Percentiles rank a stretch among this genome's conserved stretches.
These are phyloP conservation scores for Dicycla oo DNA, from an alignment of 2,888 invertebrate species.

Conservation along the genomic window DNA sequence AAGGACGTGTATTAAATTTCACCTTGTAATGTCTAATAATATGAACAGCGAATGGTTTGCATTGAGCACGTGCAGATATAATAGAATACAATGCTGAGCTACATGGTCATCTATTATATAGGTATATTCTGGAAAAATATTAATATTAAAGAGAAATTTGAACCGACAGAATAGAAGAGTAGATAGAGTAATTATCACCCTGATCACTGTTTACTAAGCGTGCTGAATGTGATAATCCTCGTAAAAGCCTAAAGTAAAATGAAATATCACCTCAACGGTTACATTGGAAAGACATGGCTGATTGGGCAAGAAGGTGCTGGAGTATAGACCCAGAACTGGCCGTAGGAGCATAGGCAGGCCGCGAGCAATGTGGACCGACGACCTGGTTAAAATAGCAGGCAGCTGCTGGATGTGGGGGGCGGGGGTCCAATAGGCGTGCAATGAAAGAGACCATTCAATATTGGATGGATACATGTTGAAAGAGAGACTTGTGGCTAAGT, in stretches of 20 bases:
- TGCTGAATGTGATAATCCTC: background rate
- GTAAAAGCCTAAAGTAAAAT: background rate
- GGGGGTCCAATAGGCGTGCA: background rate
- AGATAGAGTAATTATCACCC: background rate
- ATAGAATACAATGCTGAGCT: background rate
- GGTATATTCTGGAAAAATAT: too few relatives aligned
- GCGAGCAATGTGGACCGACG: background rate
- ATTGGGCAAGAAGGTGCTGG: background rate
- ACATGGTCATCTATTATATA: background rate
- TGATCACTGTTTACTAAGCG: too few relatives aligned
- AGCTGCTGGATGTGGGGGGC: background rate
- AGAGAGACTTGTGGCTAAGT: too few relatives aligned
- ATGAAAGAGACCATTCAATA: background rate
- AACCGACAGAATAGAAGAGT: background rate
- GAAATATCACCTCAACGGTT: too few relatives aligned
- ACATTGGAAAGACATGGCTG: background rate
- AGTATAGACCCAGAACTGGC: background rate
- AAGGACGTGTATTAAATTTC: conserved; percentile 31
- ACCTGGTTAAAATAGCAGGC: background rate
- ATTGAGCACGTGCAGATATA: background rate
- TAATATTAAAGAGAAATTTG: background rate
- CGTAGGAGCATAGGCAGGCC: background rate
- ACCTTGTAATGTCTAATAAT: conserved; percentile 35
- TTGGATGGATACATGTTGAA: background rate
- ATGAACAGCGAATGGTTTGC: background rate